Percentiles rank a stretch among this genome's conserved stretches.
These are phyloP conservation scores for Pseudococcus jackbeardsleyi DNA, from an alignment of 2,888 invertebrate genomes.

Conservation along the genomic window DNA sequence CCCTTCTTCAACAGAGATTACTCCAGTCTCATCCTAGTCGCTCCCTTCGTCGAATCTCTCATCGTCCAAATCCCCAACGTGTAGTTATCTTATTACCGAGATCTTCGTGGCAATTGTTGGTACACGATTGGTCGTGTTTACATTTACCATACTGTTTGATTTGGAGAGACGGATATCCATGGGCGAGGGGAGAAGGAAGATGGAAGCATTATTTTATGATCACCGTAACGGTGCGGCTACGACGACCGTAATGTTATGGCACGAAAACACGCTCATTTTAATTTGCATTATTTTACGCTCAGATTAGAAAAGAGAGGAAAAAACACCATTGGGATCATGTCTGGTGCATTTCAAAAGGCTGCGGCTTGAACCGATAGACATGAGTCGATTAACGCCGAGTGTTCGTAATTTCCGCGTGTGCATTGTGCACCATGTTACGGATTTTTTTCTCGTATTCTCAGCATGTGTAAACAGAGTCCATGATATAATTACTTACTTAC, in stretches of 20 bases:
- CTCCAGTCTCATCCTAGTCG: not conserved
- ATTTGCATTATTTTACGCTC: slow-evolving; percentile 38
- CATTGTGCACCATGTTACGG: not conserved
- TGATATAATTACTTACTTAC: too few species aligned
- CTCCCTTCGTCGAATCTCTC: not conserved
- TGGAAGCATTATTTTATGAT: not conserved
- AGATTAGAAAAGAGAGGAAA: slow-evolving; percentile 13
- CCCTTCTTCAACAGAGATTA: not conserved
- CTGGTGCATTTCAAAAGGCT: not conserved
- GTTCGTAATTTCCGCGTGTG: slow-evolving; percentile 8
- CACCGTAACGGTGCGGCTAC: not conserved
- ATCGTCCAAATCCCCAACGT: not conserved
- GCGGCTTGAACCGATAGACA: not conserved
- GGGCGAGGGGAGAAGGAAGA: not conserved
- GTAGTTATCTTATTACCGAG: not conserved
- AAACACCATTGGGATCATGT: slow-evolving; percentile 16
- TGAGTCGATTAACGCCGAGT: not conserved
- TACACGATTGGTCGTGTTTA: not conserved
- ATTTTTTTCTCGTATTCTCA: not conserved
- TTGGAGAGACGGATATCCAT: not conserved
- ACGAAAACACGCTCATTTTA: slow-evolving; percentile 25
- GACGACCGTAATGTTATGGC: not conserved
- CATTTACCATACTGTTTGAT: not conserved
- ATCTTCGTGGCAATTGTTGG: slow-evolving; percentile 11
- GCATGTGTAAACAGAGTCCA: not conserved